Conservation (phyloP, 2,113 vertebrate species). For the Ctenomys sociabilis region DNA sequence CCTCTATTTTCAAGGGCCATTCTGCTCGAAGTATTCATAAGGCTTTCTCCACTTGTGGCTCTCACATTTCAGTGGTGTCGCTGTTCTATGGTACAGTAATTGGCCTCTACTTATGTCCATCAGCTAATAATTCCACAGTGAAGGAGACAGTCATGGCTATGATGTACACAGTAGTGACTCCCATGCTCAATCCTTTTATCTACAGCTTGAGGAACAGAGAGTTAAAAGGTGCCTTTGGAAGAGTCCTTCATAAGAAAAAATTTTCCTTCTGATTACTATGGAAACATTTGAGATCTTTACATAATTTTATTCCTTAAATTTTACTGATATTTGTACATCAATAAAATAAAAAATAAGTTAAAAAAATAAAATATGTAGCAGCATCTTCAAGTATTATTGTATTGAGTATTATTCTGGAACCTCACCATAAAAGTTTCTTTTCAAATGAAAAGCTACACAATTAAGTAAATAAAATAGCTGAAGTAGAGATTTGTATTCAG, state of each 20-base stretch:
- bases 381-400: too few relatives aligned
- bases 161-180: constrained; percentile 1
- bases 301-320: background rate
- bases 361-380: too few relatives aligned
- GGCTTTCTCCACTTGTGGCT: background rate
- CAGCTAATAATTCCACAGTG: background rate
- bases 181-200: constrained; percentile 20
- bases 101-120: constrained; percentile 64
- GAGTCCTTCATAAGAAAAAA: background rate
- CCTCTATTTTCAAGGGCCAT: background rate
- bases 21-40: background rate
- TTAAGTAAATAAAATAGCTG: background rate
- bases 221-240: constrained; percentile 39
- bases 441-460: background rate
- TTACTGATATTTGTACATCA: too few relatives aligned
- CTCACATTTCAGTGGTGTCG: background rate
- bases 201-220: constrained; percentile 46
- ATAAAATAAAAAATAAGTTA: too few relatives aligned
- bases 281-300: background rate
- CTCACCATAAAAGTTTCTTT: background rate
- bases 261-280: too few relatives aligned
- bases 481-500: background rate
- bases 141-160: background rate
- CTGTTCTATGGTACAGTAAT: background rate
- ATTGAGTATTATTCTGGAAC: background rate